Evolutionary conservation across 2,797 vertebrate species (phyloP), one percentile per base, ranked within the genome.

Genomic region (Darevskia mixta): DNA sequence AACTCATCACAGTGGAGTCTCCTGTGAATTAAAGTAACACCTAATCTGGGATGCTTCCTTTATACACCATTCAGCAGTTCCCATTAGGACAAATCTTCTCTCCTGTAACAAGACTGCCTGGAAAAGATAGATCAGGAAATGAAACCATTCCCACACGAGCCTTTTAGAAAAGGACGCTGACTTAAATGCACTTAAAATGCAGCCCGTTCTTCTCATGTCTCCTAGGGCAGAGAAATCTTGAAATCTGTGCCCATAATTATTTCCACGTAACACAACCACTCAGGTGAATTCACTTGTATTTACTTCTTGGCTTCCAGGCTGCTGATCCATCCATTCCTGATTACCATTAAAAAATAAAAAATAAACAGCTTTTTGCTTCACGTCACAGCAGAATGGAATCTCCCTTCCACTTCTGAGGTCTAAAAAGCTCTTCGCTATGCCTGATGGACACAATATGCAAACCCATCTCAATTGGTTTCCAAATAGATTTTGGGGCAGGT

Each of bases 341-440:
- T 93, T 93, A 90, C 90, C 91, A 81, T 90, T 90, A 92, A 95
- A 94, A 83, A 94, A 49, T 90, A 91, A 92, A 95, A 94, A 83
- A 94, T 49, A 93, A 94, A 90, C 76, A 86, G n/a, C 71, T 64
- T 92, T 95, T 90, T 86, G 82, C 90, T 92, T 91, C 90, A 6
- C 88, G 82, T 90, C 93, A 72, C 89, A 72, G 85, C 90, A 49
- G 58, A 92, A 83, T 88, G 90, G 93, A 92, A 93, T 94, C 91
- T 92, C 92, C 91, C 80, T 88, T 83, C 0, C 1, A 55, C 75
- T 38, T 88, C n/a, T 49, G 78, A 92, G 88, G 88, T 91, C 89
- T 93, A n/a, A 83, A 83, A 61, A 58, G 45, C 45, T 76, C 49
- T 8, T 32, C 29, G 41, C 43, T 58, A 29, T 79, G 35, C 23